Evolutionary conservation across 2,888 invertebrate genomes (phyloP).

Genomic region (Latrodectus elegans): DNA sequence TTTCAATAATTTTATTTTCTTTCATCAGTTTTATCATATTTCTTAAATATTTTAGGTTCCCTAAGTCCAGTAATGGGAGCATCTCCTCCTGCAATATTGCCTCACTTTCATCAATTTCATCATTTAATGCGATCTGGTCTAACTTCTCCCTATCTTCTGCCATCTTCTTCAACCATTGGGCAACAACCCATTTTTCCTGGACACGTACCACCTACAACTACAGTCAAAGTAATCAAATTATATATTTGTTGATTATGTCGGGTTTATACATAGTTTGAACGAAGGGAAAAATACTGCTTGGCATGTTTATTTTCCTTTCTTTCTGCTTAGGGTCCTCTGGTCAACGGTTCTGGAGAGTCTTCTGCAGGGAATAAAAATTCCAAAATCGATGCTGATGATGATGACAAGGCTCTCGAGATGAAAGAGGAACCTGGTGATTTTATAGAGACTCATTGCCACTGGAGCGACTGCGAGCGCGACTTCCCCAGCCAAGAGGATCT

Average conservation of each 20-base stretch:
- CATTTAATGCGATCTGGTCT: constrained; percentile 81
- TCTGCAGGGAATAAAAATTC: background rate
- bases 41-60: constrained; percentile 77
- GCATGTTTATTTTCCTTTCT: too few species aligned
- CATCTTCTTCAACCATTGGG: constrained; percentile 38
- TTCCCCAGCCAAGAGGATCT: constrained; percentile 94
- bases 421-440: constrained; percentile 89
- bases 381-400: constrained; percentile 1
- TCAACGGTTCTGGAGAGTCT: too few species aligned
- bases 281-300: too few species aligned
- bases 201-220: constrained; percentile 29
- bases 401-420: constrained; percentile 45
- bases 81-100: constrained; percentile 55
- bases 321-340: too few species aligned
- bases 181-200: constrained; percentile 62
- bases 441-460: constrained; percentile 97
- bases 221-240: constrained; percentile 34
- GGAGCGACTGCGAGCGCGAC: constrained; percentile 93
- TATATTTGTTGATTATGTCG: background rate
- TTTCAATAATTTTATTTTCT: background rate
- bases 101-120: constrained; percentile 79
- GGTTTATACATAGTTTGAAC: too few species aligned
- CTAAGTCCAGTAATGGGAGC: constrained; percentile 87
- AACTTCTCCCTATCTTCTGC: constrained; percentile 54
- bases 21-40: background rate